Evolutionary conservation across 2,797 vertebrate genomes (phyloP).

Genomic region (Micrastur ruficollis): DNA sequence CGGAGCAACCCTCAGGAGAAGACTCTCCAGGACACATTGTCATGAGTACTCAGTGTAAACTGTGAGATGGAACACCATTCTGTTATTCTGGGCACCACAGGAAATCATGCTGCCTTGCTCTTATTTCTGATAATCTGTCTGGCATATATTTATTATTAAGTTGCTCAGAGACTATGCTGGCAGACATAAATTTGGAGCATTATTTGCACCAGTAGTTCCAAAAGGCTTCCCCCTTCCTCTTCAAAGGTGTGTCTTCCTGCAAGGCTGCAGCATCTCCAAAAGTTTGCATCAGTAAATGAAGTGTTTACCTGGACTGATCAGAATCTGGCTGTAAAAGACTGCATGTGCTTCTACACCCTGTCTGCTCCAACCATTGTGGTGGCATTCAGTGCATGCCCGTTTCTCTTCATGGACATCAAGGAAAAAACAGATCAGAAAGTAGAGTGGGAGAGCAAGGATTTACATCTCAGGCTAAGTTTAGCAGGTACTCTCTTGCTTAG

Average conservation of each 20-base stretch:
- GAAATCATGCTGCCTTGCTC: background rate
- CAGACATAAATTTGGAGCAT: background rate
- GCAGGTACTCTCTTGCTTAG: background rate
- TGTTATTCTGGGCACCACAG: background rate
- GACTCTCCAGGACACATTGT: background rate
- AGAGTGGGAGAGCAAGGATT: background rate
- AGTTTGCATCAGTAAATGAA: background rate
- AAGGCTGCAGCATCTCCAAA: background rate
- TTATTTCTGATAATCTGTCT: background rate
- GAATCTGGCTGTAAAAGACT: background rate
- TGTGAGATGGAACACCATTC: background rate
- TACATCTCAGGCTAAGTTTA: background rate
- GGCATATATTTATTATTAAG: background rate
- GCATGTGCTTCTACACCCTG: background rate
- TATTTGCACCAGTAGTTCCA: background rate
- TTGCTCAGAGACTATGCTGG: background rate
- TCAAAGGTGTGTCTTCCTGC: background rate
- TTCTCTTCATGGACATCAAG: background rate
- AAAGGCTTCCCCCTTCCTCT: background rate
- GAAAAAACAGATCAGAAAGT: background rate
- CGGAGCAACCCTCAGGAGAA: background rate
- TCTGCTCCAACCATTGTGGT: background rate
- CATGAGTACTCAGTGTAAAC: background rate
- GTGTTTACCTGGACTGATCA: background rate
- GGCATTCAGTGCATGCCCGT: background rate